Base-by-base conservation (phyloP, 2,888 invertebrate species). In the Empis stercorea region DNA sequence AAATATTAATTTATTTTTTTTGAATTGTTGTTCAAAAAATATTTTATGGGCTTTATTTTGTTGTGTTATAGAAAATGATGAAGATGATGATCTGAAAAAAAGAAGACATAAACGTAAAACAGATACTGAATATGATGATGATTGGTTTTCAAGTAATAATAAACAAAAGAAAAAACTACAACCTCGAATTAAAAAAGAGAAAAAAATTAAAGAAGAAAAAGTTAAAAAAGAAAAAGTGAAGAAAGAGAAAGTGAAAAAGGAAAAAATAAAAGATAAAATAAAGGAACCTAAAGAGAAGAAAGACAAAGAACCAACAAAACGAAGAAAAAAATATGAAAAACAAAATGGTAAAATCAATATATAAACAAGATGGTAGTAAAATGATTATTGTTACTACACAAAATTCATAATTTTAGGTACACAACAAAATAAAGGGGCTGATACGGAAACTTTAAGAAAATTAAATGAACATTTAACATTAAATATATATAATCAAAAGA, bases 71-170 rank as follows among this genome's bases (percentile, higher is more conserved):
- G 67, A 65, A 39, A 64, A 61, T 47, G 66, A 66, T 47, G 67
- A 66, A 43, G 67, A 66, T 52, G 66, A 64, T 44, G 46, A 49
- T 41, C 63, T 64, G 39, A 63, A 63, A 52, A 62, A 62, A 43
- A 61, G 65, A 42, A 61, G 59, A 48, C 61, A 62, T 47, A 64
- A 65, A 59, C 62, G 66, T 47, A 64, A 60, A 55, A 62, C 60
- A 43, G 65, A 68, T 51, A 63, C 66, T 43, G 69, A 70, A 51
- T 68, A 67, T 52, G 70, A 70, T 56, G 68, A 70, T 52, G 70
- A 70, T 56, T 70, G 70, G 70, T 59, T 61, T 51, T 59, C 59
- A 15, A 63, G 60, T 50, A 62, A 63, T 50, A 62, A 63, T 4
- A 36, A 36, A 46, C 48, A 41, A 41, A 16, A 36, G 16, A 43